phyloP scores from a whole-genome alignment of 1,140 invertebrate genomes.

The Alviniconcha marisindica region DNA sequence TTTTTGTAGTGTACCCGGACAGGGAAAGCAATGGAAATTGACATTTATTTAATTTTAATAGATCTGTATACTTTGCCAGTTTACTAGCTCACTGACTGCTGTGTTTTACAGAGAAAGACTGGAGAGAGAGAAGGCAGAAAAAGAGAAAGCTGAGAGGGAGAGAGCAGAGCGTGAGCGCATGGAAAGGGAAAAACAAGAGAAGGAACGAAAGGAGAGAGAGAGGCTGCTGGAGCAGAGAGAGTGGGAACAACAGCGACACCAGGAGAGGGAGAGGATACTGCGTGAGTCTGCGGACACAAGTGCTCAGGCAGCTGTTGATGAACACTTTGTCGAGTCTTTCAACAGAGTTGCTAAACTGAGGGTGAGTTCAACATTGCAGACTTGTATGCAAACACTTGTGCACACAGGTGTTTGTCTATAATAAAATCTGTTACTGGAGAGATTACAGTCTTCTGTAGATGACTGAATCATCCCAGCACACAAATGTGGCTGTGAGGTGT shows the following conservation, averaged over 20 bases:
- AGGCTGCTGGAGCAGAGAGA: conserved; percentile 50
- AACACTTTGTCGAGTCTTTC: conserved; percentile 93
- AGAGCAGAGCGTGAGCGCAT: conserved; percentile 74
- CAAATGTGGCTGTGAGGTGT: too few species aligned
- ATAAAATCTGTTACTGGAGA: too few species aligned
- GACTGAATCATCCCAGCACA: too few species aligned
- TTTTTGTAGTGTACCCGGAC: too few species aligned
- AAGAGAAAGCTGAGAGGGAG: conserved; percentile 43
- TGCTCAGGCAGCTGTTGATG: conserved; percentile 83
- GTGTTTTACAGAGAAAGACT: conserved; percentile 39
- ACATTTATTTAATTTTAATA: too few species aligned
- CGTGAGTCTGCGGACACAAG: conserved; percentile 64
- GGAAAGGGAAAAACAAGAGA: conserved; percentile 79
- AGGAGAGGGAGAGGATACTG: conserved; percentile 76
- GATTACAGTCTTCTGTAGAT: too few species aligned
- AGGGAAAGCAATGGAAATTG: too few species aligned
- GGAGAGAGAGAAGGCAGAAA: conserved; percentile 51
- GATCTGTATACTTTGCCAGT: too few species aligned
- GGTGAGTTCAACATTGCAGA: conserved; percentile 78
- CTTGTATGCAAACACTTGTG: background rate
- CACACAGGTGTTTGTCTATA: too few species aligned
- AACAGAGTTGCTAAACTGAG: conserved; percentile 87
- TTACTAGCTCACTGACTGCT: background rate
- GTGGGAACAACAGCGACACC: conserved; percentile 70
- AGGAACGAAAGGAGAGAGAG: conserved; percentile 52